Evolutionary conservation across 2,888 invertebrate genomes (phyloP).

Genomic region (Rhamnusium bicolor): DNA sequence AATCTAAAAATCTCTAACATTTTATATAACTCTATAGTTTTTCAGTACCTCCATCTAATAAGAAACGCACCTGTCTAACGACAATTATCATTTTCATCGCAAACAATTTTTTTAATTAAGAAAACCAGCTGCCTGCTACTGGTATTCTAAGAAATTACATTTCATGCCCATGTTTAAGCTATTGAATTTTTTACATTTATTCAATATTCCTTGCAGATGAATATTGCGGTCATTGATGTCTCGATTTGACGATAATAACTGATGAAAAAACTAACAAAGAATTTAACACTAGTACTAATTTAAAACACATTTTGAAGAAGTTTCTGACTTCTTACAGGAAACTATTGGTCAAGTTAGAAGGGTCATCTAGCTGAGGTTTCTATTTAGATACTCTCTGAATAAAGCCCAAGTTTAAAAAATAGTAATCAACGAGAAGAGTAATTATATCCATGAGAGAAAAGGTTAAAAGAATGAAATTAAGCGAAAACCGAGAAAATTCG

Average conservation of each 20-base stretch:
- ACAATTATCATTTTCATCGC: neutral
- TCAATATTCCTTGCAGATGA: neutral
- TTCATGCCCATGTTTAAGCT: neutral
- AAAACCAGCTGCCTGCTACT: neutral
- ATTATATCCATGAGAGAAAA: too few relatives aligned
- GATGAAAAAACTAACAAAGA: neutral
- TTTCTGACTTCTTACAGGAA: too few relatives aligned
- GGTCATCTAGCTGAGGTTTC: too few relatives aligned
- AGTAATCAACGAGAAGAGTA: too few relatives aligned
- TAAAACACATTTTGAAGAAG: neutral
- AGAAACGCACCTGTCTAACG: neutral
- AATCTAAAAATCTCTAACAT: neutral
- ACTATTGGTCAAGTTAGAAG: too few relatives aligned
- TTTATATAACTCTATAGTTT: neutral
- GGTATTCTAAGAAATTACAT: neutral
- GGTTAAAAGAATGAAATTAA: too few relatives aligned
- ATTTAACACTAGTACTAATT: neutral
- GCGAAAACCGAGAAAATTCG: too few relatives aligned
- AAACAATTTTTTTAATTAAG: neutral
- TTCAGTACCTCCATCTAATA: conserved; percentile 11
- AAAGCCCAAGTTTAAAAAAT: too few relatives aligned
- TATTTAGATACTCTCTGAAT: too few relatives aligned
- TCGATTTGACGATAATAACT: too few relatives aligned
- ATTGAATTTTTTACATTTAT: neutral
- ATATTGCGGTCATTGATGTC: neutral